Conservation (phyloP, 2,888 invertebrate genomes). For the Apotomis capreana region DNA sequence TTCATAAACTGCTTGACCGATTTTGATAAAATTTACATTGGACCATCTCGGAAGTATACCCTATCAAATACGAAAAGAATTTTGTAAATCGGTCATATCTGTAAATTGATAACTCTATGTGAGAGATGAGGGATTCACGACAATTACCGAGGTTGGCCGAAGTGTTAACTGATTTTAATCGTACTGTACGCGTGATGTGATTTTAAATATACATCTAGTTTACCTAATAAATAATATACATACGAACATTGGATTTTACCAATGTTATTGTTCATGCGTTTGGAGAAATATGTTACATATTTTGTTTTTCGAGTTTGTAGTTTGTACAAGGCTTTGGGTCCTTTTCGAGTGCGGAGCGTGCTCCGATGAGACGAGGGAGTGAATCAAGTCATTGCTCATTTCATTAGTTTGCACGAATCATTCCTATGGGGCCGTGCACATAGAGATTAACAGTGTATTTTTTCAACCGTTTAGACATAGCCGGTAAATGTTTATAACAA, state of each 20-base stretch:
- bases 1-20: too few relatives aligned
- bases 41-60: too few relatives aligned
- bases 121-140: too few relatives aligned
- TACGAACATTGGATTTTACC: slow-evolving; percentile 29
- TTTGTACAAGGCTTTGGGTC: slow-evolving; percentile 28
- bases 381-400: slow-evolving; percentile 65
- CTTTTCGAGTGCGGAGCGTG: slow-evolving; percentile 6
- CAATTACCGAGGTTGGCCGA: too few relatives aligned
- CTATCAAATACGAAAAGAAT: too few relatives aligned
- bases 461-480: slow-evolving; percentile 27
- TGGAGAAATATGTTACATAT: slow-evolving; percentile 11
- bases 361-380: slow-evolving; percentile 11
- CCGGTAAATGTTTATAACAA: not conserved
- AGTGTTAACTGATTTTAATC: too few relatives aligned
- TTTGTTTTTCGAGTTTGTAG: slow-evolving; percentile 32
- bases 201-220: slow-evolving; percentile 22
- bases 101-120: too few relatives aligned
- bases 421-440: slow-evolving; percentile 76
- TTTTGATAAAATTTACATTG: too few relatives aligned
- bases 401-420: slow-evolving; percentile 86
- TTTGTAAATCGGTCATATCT: too few relatives aligned
- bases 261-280: slow-evolving; percentile 20
- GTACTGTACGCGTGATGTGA: slow-evolving; percentile 34
- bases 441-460: slow-evolving; percentile 51
- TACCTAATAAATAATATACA: not conserved